A percentile compares a stretch with the other conserved stretches of the same genome.
Evolutionary conservation across 1,140 invertebrate species (phyloP).

Genomic region (Vollenhovia emeryi): DNA sequence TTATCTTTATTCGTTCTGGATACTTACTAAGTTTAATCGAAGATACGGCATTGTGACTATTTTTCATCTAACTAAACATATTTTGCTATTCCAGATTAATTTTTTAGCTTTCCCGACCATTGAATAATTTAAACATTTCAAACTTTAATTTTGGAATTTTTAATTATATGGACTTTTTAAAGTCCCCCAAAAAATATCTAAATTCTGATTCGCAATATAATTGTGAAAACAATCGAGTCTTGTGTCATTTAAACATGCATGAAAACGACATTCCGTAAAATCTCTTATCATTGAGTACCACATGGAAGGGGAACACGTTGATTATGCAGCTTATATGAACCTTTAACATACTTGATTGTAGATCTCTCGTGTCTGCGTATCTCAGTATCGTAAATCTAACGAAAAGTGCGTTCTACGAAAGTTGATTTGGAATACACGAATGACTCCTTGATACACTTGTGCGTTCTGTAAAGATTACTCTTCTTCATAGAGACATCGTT

Average conservation of each 20-base stretch:
- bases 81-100: background rate
- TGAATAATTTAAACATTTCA: background rate
- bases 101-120: background rate
- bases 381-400: background rate
- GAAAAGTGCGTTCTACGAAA: background rate
- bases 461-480: background rate
- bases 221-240: background rate
- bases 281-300: background rate
- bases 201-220: background rate
- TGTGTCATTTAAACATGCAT: background rate
- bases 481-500: background rate
- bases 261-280: slow-evolving; percentile 9
- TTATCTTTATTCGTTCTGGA: background rate
- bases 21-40: background rate
- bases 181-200: background rate
- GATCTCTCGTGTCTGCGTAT: background rate
- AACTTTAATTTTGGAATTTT: background rate
- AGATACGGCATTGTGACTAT: background rate
- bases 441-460: background rate
- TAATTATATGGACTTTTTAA: background rate
- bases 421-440: background rate
- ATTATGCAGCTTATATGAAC: background rate
- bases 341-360: background rate
- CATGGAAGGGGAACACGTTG: background rate
- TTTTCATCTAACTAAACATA: background rate